Conservation (phyloP, 1,140 invertebrate species). For the Drosophila aff. region DNA sequence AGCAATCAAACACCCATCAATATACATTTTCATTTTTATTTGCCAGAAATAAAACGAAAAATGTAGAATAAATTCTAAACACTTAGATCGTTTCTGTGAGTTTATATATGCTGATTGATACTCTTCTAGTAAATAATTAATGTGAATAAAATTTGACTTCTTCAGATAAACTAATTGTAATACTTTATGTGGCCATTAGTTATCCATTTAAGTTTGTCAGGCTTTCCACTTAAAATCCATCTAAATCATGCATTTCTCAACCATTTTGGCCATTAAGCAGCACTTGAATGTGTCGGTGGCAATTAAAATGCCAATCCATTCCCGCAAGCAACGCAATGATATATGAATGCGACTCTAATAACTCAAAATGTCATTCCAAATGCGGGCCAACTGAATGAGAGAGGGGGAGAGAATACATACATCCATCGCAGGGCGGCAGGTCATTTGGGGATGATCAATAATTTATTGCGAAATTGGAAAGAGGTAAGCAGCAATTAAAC, state of each 20-base stretch:
- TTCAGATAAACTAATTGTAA: conserved; percentile 1
- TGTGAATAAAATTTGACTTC: not conserved
- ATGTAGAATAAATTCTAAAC: too few relatives aligned
- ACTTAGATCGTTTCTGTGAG: too few relatives aligned
- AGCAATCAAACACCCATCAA: conserved; percentile 4
- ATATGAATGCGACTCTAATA: conserved; percentile 55
- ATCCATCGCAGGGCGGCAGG: conserved; percentile 23
- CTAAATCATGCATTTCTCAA: conserved; percentile 30
- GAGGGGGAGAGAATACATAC: not conserved
- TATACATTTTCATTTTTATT: not conserved
- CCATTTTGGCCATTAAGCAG: conserved; percentile 21
- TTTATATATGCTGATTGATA: too few relatives aligned
- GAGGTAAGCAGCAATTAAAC: conserved; percentile 34
- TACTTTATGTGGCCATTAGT: conserved; percentile 1
- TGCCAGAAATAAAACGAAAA: not conserved
- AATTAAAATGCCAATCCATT: conserved; percentile 71
- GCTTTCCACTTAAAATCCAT: conserved; percentile 7
- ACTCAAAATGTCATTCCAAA: conserved; percentile 50
- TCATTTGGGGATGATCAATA: conserved; percentile 28
- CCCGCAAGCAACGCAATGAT: conserved; percentile 47
- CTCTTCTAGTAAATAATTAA: not conserved
- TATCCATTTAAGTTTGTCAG: not conserved
- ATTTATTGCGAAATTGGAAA: conserved; percentile 27
- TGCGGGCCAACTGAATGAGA: conserved; percentile 2
- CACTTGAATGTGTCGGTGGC: conserved; percentile 51